Evolutionary conservation across 1,140 invertebrate genomes (phyloP).

Genomic region (Stenopsyche tienmushanensis): DNA sequence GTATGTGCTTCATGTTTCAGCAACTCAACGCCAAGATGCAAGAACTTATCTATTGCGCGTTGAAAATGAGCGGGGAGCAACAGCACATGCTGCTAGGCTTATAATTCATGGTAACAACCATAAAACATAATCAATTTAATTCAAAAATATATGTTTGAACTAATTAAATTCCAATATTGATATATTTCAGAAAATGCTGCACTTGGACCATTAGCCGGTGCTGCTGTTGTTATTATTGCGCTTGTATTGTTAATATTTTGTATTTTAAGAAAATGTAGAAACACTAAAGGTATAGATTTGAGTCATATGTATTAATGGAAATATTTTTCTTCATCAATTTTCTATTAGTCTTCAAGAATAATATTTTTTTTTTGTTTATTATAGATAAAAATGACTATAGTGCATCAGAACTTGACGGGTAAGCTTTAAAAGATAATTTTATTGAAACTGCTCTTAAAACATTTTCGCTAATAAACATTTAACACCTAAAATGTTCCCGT

Average conservation of each 20-base stretch:
- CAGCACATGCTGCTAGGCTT: slow-evolving; percentile 77
- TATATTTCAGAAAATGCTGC: slow-evolving; percentile 52
- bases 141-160: background rate
- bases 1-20: slow-evolving; percentile 72
- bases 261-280: slow-evolving; percentile 48
- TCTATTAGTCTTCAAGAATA: background rate
- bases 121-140: background rate
- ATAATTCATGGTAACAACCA: slow-evolving; percentile 67
- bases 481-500: too few species aligned
- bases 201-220: slow-evolving; percentile 52
- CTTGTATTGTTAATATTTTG: slow-evolving; percentile 50
- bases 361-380: slow-evolving; percentile 36
- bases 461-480: too few species aligned
- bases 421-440: slow-evolving; percentile 36
- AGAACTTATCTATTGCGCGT: slow-evolving; percentile 81
- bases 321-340: background rate
- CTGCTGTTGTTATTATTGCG: slow-evolving; percentile 50
- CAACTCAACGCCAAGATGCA: slow-evolving; percentile 71
- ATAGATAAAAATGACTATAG: slow-evolving; percentile 58
- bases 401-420: slow-evolving; percentile 60
- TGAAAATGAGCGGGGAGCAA: slow-evolving; percentile 81
- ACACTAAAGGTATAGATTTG: slow-evolving; percentile 46
- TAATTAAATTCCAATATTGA: background rate
- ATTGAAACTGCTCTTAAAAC: too few species aligned
- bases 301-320: background rate